phyloP scores from a whole-genome alignment of 2,113 vertebrate genomes.

The Reinhardtius hippoglossoides region DNA sequence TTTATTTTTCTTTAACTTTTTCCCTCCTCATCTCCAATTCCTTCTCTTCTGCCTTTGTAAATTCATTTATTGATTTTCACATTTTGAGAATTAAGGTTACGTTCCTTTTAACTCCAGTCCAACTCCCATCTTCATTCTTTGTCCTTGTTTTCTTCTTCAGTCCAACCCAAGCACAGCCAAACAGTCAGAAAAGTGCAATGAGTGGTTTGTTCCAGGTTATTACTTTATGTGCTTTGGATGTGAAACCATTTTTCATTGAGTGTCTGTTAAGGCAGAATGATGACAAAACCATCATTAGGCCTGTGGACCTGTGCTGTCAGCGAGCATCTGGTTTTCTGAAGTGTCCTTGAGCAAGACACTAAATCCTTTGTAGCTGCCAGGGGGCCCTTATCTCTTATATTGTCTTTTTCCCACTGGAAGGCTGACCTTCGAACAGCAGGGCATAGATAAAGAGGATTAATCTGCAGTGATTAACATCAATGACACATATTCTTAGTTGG shows the following conservation, averaged over 20 bases:
- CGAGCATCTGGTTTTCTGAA: constrained; percentile 13
- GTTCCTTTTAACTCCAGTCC: not conserved
- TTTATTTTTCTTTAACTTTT: constrained; percentile 26
- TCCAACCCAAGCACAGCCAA: constrained; percentile 10
- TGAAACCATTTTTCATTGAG: constrained; percentile 7
- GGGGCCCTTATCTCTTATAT: constrained; percentile 11
- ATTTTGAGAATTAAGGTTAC: constrained; percentile 18
- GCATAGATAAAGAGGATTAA: constrained; percentile 38
- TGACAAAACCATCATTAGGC: constrained; percentile 11
- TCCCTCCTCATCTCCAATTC: constrained; percentile 33
- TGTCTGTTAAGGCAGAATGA: not conserved
- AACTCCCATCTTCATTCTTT: not conserved
- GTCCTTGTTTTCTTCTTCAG: constrained; percentile 22
- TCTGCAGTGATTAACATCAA: constrained; percentile 36
- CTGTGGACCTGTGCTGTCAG: not conserved
- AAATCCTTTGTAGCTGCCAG: constrained; percentile 6
- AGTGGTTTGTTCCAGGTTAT: constrained; percentile 26
- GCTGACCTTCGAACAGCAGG: constrained; percentile 17
- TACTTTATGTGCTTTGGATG: constrained; percentile 8
- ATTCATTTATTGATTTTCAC: constrained; percentile 45
- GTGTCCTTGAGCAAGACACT: constrained; percentile 42
- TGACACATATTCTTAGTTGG: constrained; percentile 13
- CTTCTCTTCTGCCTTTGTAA: constrained; percentile 19
- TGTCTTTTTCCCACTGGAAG: not conserved
- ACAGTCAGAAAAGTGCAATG: constrained; percentile 22